A percentile compares a stretch with the other conserved stretches of the same genome.
phyloP scores from a whole-genome alignment of 2,888 invertebrate species.

The Diarsia rubi region DNA sequence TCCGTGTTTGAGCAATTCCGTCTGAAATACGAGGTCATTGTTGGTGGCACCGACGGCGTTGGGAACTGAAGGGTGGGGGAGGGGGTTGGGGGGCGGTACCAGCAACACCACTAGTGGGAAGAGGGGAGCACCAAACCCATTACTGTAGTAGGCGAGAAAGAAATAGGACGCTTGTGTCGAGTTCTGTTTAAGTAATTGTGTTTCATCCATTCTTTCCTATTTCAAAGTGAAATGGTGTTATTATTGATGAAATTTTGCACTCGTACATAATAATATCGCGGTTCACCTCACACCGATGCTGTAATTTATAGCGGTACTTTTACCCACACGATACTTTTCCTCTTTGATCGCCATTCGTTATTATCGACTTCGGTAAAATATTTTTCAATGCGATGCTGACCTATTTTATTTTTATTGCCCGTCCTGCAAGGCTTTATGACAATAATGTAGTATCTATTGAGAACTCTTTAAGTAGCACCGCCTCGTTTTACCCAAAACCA shows the following conservation, averaged over 20 bases:
- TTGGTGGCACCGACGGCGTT: constrained; percentile 88
- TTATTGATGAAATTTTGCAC: constrained; percentile 72
- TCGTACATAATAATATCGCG: constrained; percentile 60
- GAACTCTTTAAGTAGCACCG: background rate
- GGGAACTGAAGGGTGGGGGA: constrained; percentile 79
- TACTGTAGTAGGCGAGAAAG: constrained; percentile 88
- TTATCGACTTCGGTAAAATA: constrained; percentile 32
- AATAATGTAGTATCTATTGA: background rate
- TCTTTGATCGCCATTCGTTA: constrained; percentile 40
- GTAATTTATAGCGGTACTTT: constrained; percentile 47
- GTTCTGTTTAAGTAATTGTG: constrained; percentile 89
- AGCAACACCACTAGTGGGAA: constrained; percentile 74
- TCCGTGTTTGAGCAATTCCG: constrained; percentile 90
- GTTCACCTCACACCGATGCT: constrained; percentile 36
- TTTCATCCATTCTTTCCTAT: constrained; percentile 84
- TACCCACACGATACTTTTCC: constrained; percentile 50
- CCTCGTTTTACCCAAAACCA: constrained; percentile 10
- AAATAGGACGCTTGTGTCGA: constrained; percentile 88
- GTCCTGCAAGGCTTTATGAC: constrained; percentile 10
- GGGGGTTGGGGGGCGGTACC: constrained; percentile 74
- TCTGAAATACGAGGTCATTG: constrained; percentile 91
- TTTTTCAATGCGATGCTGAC: constrained; percentile 40
- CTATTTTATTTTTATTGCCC: constrained; percentile 42
- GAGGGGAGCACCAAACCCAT: constrained; percentile 84
- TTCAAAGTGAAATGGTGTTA: constrained; percentile 75